Conservation (phyloP, 2,797 vertebrate species). For the Takifugu rubripes region DNA sequence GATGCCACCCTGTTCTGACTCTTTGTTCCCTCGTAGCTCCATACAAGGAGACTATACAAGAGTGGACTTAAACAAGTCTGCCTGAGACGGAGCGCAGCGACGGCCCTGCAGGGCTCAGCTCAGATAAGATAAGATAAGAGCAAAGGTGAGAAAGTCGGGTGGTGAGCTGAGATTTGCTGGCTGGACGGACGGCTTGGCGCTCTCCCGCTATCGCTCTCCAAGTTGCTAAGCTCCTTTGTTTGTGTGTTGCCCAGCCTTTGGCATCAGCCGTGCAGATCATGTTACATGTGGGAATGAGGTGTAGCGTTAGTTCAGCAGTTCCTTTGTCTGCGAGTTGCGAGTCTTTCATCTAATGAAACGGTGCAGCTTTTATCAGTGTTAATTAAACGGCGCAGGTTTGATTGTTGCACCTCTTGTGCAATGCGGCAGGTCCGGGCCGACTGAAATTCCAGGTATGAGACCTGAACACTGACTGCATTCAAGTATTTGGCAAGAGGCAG, state of each 20-base stretch:
- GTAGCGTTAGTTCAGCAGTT: conserved; percentile 68
- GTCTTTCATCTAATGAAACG: conserved; percentile 46
- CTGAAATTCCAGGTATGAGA: conserved; percentile 17
- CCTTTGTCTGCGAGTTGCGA: conserved; percentile 65
- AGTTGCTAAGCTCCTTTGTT: conserved; percentile 74
- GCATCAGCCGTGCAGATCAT: conserved; percentile 53
- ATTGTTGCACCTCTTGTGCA: conserved; percentile 22
- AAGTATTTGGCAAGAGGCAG: neutral
- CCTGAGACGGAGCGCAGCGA: conserved; percentile 48
- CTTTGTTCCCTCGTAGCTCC: conserved; percentile 47
- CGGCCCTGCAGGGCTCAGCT: conserved; percentile 40
- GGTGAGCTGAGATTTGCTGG: conserved; percentile 33
- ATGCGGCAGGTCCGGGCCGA: conserved; percentile 10
- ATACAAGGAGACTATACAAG: conserved; percentile 40
- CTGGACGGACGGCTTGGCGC: conserved; percentile 30
- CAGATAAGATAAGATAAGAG: conserved; percentile 60
- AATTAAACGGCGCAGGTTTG: conserved; percentile 12
- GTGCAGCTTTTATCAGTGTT: conserved; percentile 17
- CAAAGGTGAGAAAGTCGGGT: conserved; percentile 57
- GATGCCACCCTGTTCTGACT: conserved; percentile 45
- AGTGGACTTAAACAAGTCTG: conserved; percentile 45
- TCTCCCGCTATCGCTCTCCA: conserved; percentile 30
- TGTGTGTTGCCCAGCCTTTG: conserved; percentile 64
- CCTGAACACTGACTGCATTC: conserved; percentile 5
- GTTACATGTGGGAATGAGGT: conserved; percentile 68